Base-by-base conservation (phyloP, 2,113 vertebrate species). In the Glaucidium brasilianum region DNA sequence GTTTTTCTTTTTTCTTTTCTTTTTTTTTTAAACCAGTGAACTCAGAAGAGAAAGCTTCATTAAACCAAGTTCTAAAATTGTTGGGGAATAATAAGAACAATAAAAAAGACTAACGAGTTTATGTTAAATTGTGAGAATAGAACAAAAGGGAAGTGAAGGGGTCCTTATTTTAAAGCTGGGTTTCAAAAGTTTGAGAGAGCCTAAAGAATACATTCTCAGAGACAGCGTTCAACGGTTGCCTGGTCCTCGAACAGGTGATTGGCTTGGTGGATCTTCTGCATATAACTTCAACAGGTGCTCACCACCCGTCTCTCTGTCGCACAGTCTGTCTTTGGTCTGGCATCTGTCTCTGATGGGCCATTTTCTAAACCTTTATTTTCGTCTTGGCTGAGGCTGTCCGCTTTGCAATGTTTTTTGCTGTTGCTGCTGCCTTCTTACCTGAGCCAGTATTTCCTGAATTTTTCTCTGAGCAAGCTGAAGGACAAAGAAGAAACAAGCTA, bases 361-460 rank as follows among this genome's bases (percentile, higher is more conserved):
- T 97, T 97, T 97, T 95, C 97, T 97, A 98, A 98, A 98, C 98
- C 98, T 98, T 98, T 98, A 99, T 98, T 99, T 99, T 91, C 99
- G 98, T 97, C 99, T 98, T 60, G 98, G 98, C 96, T 98, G 98
- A 97, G 98, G 98, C 93, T 98, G 98, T 97, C 98, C 97, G n/a
- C 98, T 98, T 91, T 99, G 97, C 85, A 98, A 97, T 91, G 98
- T 98, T 96, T 98, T 98, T 96, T 98, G 98, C 81, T 98, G 98
- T 96, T 99, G 99, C 97, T 99, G 99, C 94, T 99, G 99, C 98
- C 99, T 99, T 97, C 99, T 99, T 98, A 99, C 99, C 98, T 99
- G 99, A 97, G 98, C 98, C 97, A 99, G 98, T 97, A 99, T 99
- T 98, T 99, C 99, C 98, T 99, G 99, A 98, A 99, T 99, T 99